Conservation (phyloP, 2,797 vertebrate genomes). For the Bradypus variegatus region DNA sequence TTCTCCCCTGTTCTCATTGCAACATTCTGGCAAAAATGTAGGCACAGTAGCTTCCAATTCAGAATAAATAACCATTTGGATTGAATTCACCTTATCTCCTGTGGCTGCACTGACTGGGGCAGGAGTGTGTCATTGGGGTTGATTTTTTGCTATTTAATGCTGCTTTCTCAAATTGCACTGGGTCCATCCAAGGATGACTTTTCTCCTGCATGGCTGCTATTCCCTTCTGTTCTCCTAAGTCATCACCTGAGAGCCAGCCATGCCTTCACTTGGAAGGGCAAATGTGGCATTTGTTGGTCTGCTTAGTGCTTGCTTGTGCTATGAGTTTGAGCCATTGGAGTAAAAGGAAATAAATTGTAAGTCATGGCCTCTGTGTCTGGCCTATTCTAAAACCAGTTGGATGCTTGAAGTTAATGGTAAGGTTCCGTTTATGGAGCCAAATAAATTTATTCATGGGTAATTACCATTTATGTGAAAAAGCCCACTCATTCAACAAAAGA, state of each 20-base stretch:
- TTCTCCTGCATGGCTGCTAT: background rate
- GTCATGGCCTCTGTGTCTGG: background rate
- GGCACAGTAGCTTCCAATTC: slow-evolving; percentile 64
- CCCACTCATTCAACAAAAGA: background rate
- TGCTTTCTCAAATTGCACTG: background rate
- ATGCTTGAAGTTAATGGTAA: background rate
- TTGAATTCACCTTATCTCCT: slow-evolving; percentile 58
- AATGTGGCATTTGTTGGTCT: background rate
- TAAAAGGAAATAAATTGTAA: background rate
- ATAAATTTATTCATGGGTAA: background rate
- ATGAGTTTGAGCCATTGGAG: background rate
- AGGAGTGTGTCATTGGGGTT: background rate
- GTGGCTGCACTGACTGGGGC: slow-evolving; percentile 49
- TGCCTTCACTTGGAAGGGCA: background rate
- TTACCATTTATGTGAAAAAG: background rate
- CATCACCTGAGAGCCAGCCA: background rate
- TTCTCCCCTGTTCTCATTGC: slow-evolving; percentile 57
- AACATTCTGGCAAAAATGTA: slow-evolving; percentile 63
- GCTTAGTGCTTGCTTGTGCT: background rate
- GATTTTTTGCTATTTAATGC: background rate
- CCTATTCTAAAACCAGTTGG: background rate
- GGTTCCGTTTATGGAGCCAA: background rate
- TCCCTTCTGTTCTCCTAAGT: background rate
- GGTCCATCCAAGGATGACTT: background rate
- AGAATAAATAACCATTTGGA: slow-evolving; percentile 71